phyloP scores from a whole-genome alignment of 2,888 invertebrate genomes.

The Melieria crassipennis region DNA sequence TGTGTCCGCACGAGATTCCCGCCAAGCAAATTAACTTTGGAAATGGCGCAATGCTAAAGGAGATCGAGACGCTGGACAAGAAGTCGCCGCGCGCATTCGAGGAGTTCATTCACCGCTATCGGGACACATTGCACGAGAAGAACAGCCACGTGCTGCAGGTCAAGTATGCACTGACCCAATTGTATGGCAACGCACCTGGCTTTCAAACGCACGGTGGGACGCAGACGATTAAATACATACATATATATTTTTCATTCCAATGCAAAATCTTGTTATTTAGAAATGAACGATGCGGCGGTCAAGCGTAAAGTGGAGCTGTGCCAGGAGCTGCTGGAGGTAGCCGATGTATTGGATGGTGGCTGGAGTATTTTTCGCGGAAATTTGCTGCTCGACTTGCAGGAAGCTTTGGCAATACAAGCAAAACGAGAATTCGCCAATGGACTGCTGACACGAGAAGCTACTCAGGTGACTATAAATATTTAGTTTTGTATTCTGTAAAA shows the following conservation, averaged over 20 bases:
- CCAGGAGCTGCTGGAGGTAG: constrained; percentile 73
- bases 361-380: constrained; percentile 73
- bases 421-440: constrained; percentile 69
- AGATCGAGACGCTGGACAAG: constrained; percentile 69
- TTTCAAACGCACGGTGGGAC: constrained; percentile 68
- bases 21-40: constrained; percentile 72
- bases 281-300: constrained; percentile 69
- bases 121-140: constrained; percentile 72
- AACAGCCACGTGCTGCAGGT: constrained; percentile 76
- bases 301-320: constrained; percentile 73
- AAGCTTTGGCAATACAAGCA: constrained; percentile 71
- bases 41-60: constrained; percentile 72
- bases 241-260: not conserved
- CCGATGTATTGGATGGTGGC: constrained; percentile 74
- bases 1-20: constrained; percentile 70
- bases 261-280: constrained; percentile 55
- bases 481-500: constrained; percentile 3
- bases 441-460: constrained; percentile 68
- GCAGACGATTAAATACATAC: not conserved
- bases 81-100: constrained; percentile 70
- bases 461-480: constrained; percentile 65
- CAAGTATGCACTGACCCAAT: constrained; percentile 75
- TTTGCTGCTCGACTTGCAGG: constrained; percentile 74
- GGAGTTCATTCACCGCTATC: constrained; percentile 72
- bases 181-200: constrained; percentile 73